Evolutionary conservation across 2,888 invertebrate genomes (phyloP), one percentile per base, ranked within the genome.

Genomic region (Sepiola atlantica): DNA sequence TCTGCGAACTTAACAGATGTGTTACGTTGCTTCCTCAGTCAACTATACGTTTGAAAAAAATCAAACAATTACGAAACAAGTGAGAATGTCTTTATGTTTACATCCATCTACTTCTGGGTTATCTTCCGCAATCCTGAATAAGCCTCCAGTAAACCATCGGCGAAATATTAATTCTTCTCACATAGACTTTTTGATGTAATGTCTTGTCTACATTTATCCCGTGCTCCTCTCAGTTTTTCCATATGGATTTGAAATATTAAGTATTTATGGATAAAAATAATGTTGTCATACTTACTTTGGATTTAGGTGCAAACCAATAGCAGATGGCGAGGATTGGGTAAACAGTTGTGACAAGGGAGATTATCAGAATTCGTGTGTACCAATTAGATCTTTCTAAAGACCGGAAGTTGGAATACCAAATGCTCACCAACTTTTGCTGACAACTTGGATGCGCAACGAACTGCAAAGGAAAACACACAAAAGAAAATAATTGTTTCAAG

Each of bases 381-480:
- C 96, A 96, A 95, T 96, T 96, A 61, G 96, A 95, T n/a, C 96
- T 93, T 94, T 96, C 96, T 35, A 97, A 94, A 1, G 96, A 95
- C 45, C 96, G 95, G 35, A 96, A 95, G 94, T 96, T 96, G 14
- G 95, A 95, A 95, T 97, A 97, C 97, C 97, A 97, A 45, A 97
- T 96, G 61, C 96, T 96, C 94, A 96, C 96, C 92, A 97, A 95
- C 95, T 96, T 97, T 95, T 97, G 97, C 95, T 97, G 97, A 94
- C 97, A 97, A 94, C 96, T 96, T 0, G 97, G 96, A 94, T 97
- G 97, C 10, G 97, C 97, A 21, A 97, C 97, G 95, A 97, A 97
- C 97, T 97, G 95, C 24, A 95, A 94, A 24, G 54, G 21, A 54
- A 55, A 91, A 16, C 12, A 55, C 24, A n/a, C 35, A 24, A 91